Percentiles rank a stretch among this genome's conserved stretches.
These are phyloP conservation scores for Gambusia affinis DNA, from an alignment of 2,113 vertebrate species.

Conservation along the genomic window DNA sequence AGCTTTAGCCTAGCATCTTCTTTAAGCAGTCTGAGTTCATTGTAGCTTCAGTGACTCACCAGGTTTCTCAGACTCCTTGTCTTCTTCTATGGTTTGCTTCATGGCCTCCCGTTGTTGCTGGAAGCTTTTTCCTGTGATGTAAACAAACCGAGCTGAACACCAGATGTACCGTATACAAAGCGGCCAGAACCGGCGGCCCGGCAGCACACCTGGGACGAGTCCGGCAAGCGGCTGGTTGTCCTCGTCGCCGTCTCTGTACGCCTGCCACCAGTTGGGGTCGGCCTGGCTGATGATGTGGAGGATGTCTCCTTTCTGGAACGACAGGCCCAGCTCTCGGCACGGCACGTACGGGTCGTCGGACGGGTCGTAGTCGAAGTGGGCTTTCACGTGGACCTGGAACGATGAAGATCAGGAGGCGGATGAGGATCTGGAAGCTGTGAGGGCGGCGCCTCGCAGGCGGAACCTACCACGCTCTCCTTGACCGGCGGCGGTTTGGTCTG, in stretches of 20 bases:
- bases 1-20: no score
- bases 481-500: conserved; percentile 87
- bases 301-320: conserved; percentile 98
- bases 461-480: conserved; percentile 95
- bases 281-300: conserved; percentile 98
- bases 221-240: conserved; percentile 97
- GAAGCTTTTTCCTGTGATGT: conserved; percentile 90
- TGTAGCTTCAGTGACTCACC: conserved; percentile 72
- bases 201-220: conserved; percentile 89
- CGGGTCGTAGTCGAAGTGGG: conserved; percentile 98
- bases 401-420: neutral
- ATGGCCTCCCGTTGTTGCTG: conserved; percentile 99
- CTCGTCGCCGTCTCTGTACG: conserved; percentile 97
- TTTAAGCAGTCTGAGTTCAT: no score
- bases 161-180: no score
- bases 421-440: neutral
- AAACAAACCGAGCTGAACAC: neutral
- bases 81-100: conserved; percentile 99
- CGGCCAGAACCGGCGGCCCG: neutral
- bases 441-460: no score
- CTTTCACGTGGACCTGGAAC: conserved; percentile 91
- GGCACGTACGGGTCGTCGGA: conserved; percentile 98
- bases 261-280: conserved; percentile 99
- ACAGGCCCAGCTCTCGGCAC: conserved; percentile 94
- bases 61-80: conserved; percentile 98